Base-by-base conservation (phyloP, 1,140 invertebrate species). In the Ganaspis sp. region DNA sequence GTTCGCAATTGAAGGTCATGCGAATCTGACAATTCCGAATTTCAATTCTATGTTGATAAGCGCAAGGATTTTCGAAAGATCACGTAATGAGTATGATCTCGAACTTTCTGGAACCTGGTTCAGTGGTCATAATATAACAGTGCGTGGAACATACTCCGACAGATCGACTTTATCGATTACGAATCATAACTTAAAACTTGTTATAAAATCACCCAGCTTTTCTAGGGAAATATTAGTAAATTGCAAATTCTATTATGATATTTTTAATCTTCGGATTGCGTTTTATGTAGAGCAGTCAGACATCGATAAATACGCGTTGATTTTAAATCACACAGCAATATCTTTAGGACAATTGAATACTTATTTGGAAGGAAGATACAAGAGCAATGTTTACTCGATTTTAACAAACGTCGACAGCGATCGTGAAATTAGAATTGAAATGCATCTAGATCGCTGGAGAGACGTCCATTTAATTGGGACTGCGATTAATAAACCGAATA, bases 21-120 rank as follows among this genome's bases (percentile, higher is more conserved):
- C 93, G 38, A 94, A 94, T 82, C 81, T 95, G 2, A 93, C 92
- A 0, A 90, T 94, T 29, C 94, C 94, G 0, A 92, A 92, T 38
- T 93, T 93, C 64, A 92, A 92, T 64, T 93, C 94, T 0, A 92
- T 94, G 90, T 81, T 93, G 0, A 81, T 93, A 6, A 88, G 91
- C 29, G 80, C 91, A 0, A 91, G 92, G 72, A 87, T 95, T n/a
- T 92, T 87, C 0, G 94, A 95, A 84, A 93, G 92, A 80, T 83
- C 84, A 1, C 83, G 85, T 21, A 91, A 92, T 15, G 92, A 94
- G 53, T 95, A 94, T 82, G 92, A 93, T 91, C 85, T 96, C 5
- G 94, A 95, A 53, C 91, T 95, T 37, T 90, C 92, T 4, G 95
- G 95, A 0, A 92, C 94, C 0, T 96, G 95, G 95, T 96, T 97